Evolutionary conservation across 35 echinoderm and acorn worm genomes (phyloP).

Genomic region (Lytechinus pictus): DNA sequence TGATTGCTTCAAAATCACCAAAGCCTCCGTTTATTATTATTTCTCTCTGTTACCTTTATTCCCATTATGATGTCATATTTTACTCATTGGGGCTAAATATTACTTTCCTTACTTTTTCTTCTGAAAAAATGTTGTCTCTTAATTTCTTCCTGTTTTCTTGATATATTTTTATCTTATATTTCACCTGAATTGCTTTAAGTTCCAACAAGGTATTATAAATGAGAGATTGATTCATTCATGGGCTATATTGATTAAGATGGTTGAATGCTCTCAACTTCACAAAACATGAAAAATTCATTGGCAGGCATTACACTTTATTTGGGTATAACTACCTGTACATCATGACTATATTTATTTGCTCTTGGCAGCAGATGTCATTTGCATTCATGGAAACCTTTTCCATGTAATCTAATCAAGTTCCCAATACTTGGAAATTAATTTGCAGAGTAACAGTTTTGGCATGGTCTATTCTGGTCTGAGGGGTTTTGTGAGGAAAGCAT

Average conservation of each 20-base stretch:
- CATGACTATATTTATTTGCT: neutral
- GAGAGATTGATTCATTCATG: too few species aligned
- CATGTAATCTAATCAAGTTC: slow-evolving; percentile 2
- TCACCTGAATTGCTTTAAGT: too few species aligned
- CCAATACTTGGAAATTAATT: neutral
- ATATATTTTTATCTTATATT: too few species aligned
- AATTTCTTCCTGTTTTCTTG: too few species aligned
- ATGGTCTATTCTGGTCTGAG: neutral
- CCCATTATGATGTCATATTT: neutral
- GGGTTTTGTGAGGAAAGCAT: neutral
- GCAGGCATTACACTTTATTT: too few species aligned
- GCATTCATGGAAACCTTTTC: neutral
- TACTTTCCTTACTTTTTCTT: neutral
- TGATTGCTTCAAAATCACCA: neutral
- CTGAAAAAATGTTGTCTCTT: too few species aligned
- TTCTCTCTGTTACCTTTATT: neutral
- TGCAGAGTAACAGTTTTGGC: slow-evolving; percentile 11
- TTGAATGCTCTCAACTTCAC: too few species aligned
- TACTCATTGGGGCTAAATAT: too few species aligned
- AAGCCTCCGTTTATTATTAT: neutral
- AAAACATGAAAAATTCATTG: too few species aligned
- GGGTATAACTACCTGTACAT: neutral
- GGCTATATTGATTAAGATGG: too few species aligned
- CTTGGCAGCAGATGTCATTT: neutral
- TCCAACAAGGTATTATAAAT: too few species aligned